Evolutionary conservation across 2,797 vertebrate species (phyloP), one percentile per base, ranked within the genome.

Genomic region (Pseudomugil gertrudae): DNA sequence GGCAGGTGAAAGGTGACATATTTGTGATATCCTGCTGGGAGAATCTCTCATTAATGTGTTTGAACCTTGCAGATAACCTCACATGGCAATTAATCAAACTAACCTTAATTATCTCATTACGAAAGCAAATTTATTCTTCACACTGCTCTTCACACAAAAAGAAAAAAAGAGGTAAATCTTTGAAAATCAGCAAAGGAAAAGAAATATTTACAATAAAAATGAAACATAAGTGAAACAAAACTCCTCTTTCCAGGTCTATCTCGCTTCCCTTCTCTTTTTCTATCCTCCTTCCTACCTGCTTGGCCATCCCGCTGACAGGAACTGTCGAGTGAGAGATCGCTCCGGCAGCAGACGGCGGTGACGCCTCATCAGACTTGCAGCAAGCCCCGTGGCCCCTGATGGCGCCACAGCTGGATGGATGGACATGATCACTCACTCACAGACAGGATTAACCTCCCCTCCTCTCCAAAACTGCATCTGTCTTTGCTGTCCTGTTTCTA

Each of bases 281-380:
- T 50, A 63, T 54, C 27, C 33, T 48, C 29, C 60, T 62, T 72
- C 51, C 73, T 70, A 81, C 86, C 85, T 87, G 77, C 66, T 65
- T 72, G 83, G 76, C 68, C 69, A 78, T 86, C 66, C 69, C 55
- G 72, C 76, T 90, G 89, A 87, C 86, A 80, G 73, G 79, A 75
- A 80, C 76, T 76, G 81, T 75, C 57, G 75, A 87, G 81, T 84
- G 88, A 91, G 84, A 85, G 80, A 86, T 90, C 83, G 84, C 84
- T 88, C 80, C 76, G 45, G 78, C 83, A 85, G 82, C 83, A 86
- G 88, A 88, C 86, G 68, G 74, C 69, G 61, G 90, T 86, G 92
- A 92, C 66, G 88, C 91, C 91, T 94, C 92, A 93, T 94, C 92
- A 93, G 89, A 88, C 88, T 92, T 89, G 71, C 87, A 91, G 90